Percentiles rank a stretch among this genome's conserved stretches.
These are phyloP conservation scores for Volucella inanis DNA, from an alignment of 2,888 invertebrate species.

Conservation along the genomic window DNA sequence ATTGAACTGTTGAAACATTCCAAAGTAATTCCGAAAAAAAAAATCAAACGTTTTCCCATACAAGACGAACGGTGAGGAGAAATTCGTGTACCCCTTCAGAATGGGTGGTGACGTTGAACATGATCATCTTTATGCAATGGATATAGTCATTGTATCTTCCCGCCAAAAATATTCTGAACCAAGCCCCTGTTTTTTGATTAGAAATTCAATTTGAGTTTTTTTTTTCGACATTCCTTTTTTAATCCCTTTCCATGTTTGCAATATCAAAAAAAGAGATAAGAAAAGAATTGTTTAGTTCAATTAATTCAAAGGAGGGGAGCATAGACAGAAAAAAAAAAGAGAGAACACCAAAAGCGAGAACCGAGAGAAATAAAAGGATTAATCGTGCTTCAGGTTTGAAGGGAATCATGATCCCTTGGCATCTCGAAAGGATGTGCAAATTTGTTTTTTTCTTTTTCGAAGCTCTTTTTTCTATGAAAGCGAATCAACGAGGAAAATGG, in stretches of 20 bases:
- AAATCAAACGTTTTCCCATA: slow-evolving; percentile 7
- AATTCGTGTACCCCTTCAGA: slow-evolving; percentile 45
- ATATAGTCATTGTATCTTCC: slow-evolving; percentile 44
- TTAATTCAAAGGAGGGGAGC: slow-evolving; percentile 32
- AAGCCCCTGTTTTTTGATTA: slow-evolving; percentile 67
- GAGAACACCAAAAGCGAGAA: not conserved
- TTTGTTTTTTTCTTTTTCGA: slow-evolving; percentile 23
- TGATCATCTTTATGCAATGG: slow-evolving; percentile 56
- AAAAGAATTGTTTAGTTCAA: slow-evolving; percentile 39
- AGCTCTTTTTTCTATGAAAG: slow-evolving; percentile 32
- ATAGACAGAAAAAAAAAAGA: not conserved
- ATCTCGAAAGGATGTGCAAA: slow-evolving; percentile 56
- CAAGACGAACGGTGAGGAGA: slow-evolving; percentile 26
- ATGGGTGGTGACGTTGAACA: slow-evolving; percentile 27
- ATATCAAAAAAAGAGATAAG: slow-evolving; percentile 49
- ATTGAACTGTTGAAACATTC: slow-evolving; percentile 58
- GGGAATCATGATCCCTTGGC: slow-evolving; percentile 47
- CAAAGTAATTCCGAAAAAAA: slow-evolving; percentile 27
- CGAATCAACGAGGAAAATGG: slow-evolving; percentile 31
- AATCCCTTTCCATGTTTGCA: slow-evolving; percentile 54
- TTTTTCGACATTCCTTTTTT: slow-evolving; percentile 42
- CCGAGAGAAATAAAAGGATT: slow-evolving; percentile 49
- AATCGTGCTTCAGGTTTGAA: slow-evolving; percentile 47
- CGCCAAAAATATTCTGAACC: slow-evolving; percentile 65
- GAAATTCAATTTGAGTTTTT: slow-evolving; percentile 53